Evolutionary conservation across 1,140 invertebrate genomes (phyloP).

Genomic region (Cardiocondyla obscurior): DNA sequence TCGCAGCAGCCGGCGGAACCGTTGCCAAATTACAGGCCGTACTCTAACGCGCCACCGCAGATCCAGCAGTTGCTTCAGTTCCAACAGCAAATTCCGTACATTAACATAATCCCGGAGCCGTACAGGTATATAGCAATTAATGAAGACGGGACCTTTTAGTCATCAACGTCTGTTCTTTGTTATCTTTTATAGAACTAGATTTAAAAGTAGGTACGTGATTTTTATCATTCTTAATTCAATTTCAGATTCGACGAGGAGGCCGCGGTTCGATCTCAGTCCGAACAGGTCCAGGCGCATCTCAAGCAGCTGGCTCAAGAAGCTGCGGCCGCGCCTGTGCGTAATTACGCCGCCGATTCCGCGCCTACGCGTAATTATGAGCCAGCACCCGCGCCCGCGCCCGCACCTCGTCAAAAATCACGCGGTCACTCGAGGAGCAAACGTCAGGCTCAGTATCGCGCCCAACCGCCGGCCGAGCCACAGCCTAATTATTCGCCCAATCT

Average conservation of each 20-base stretch:
- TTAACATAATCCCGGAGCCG: conserved; percentile 81
- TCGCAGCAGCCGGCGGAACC: conserved; percentile 73
- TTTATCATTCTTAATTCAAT: neutral
- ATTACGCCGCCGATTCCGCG: neutral
- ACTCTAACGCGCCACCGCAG: conserved; percentile 76
- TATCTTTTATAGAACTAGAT: too few species aligned
- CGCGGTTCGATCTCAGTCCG: neutral
- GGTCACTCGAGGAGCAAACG: conserved; percentile 29
- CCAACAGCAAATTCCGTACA: conserved; percentile 80
- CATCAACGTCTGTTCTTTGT: too few species aligned
- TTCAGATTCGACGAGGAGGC: conserved; percentile 50
- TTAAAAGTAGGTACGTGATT: neutral
- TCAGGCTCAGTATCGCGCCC: conserved; percentile 31
- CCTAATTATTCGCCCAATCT: conserved; percentile 80
- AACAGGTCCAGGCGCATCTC: conserved; percentile 28
- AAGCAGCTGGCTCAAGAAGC: neutral
- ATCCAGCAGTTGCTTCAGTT: conserved; percentile 80
- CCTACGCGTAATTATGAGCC: neutral
- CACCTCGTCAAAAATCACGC: conserved; percentile 22
- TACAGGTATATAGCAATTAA: conserved; percentile 76
- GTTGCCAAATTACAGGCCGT: conserved; percentile 72
- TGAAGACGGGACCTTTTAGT: too few species aligned
- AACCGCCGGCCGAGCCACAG: conserved; percentile 69
- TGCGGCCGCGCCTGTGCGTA: neutral
- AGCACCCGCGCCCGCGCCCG: neutral